Percentiles rank a stretch among this genome's conserved stretches.
Conservation (phyloP, 2,888 invertebrate species). For the Asteroscopus sphinx region DNA sequence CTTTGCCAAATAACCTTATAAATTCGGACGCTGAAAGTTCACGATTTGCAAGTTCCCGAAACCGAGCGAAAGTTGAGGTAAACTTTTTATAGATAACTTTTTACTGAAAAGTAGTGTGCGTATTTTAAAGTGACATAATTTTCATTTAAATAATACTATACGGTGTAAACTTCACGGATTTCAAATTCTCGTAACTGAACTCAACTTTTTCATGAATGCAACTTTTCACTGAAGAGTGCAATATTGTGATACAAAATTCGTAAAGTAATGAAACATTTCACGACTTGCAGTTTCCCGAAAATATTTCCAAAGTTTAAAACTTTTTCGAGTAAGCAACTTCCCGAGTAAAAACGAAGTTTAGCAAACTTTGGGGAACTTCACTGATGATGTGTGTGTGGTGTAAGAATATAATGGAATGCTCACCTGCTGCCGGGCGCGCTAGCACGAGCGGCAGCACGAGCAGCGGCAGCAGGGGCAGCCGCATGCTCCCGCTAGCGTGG, state of each 20-base stretch:
- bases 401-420: constrained; percentile 54
- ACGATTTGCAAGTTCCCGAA: constrained; percentile 24
- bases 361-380: constrained; percentile 38
- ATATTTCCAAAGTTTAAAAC: constrained; percentile 13
- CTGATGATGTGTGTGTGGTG: constrained; percentile 10
- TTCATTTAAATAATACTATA: background rate
- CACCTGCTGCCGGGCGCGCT: constrained; percentile 86
- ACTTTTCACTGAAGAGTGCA: background rate
- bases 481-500: constrained; percentile 85
- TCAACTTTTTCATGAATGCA: constrained; percentile 1
- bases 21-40: constrained; percentile 44
- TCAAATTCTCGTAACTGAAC: background rate
- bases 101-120: background rate
- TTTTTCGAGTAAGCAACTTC: constrained; percentile 19
- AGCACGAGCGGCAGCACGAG: constrained; percentile 87
- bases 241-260: background rate
- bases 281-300: constrained; percentile 4
- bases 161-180: background rate
- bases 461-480: constrained; percentile 87
- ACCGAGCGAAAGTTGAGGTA: constrained; percentile 15
- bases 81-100: constrained; percentile 23
- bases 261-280: background rate
- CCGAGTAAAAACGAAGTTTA: constrained; percentile 23
- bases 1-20: constrained; percentile 48
- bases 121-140: background rate